Conservation (phyloP, 2,797 vertebrate species). For the Bovichtus variegatus region DNA sequence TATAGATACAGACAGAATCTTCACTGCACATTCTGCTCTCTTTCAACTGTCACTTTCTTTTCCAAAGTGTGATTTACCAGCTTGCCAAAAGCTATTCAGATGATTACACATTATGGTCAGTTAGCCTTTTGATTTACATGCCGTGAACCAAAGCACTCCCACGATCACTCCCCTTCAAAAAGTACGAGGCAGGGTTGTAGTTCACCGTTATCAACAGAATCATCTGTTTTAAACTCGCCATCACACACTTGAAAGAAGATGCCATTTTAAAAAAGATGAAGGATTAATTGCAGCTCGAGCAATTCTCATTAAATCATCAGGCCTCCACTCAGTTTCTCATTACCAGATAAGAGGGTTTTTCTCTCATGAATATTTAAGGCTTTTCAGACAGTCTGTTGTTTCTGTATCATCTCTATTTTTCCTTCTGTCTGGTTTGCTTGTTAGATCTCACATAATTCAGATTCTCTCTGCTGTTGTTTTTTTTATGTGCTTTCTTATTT, state of each 20-base stretch:
- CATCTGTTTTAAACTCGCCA: neutral
- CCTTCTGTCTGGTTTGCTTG: slow-evolving; percentile 6
- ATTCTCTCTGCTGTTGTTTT: slow-evolving; percentile 13
- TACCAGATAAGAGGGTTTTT: slow-evolving; percentile 10
- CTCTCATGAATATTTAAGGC: slow-evolving; percentile 25
- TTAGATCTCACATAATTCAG: slow-evolving; percentile 26
- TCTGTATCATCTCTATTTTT: slow-evolving; percentile 23
- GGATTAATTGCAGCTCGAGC: slow-evolving; percentile 1
- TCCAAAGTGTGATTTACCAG: neutral
- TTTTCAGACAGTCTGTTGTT: slow-evolving; percentile 15
- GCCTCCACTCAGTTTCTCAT: slow-evolving; percentile 14
- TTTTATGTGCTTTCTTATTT: slow-evolving; percentile 1
- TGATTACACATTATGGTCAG: neutral
- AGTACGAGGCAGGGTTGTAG: neutral
- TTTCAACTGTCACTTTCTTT: neutral
- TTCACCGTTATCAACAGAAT: neutral
- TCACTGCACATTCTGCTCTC: neutral
- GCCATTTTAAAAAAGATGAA: neutral
- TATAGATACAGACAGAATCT: neutral
- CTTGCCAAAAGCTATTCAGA: neutral
- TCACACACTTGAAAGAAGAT: neutral
- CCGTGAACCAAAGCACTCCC: neutral
- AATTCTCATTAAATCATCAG: slow-evolving; percentile 30
- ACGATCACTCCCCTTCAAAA: neutral
- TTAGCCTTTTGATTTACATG: neutral